Evolutionary conservation across 2,797 vertebrate species (phyloP), one percentile per base, ranked within the genome.

Genomic region (Hozukius guyotensis): DNA sequence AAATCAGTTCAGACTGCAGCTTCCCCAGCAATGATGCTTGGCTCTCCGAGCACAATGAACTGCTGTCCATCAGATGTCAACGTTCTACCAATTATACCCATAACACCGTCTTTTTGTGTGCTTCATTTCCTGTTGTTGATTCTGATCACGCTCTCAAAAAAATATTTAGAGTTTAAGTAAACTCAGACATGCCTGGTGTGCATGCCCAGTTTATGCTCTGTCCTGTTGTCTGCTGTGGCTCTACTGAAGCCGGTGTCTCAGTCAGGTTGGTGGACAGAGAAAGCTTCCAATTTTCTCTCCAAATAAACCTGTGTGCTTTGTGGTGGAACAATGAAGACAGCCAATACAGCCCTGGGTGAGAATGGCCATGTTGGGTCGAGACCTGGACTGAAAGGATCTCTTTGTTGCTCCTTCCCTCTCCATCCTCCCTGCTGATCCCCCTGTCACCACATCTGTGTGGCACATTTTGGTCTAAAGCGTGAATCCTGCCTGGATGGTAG

Each of bases 261-360:
- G 72, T 74, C 56, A 25, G 53, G 78, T 85, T 59, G 56, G 67
- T 18, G 72, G 82, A 63, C 10, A 60, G 77, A 72, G 65, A 88
- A 77, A 60, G 68, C 52, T 67, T 78, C 79, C 75, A 74, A 38
- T 84, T 85, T 86, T 85, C 75, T 84, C 32, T 89, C 74, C 83
- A 90, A 87, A 91, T 81, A 90, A 93, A 92, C 89, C 75, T 80
- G 84, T 83, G 77, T 75, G 84, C 87, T 91, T 92, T 92, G 92
- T 88, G 81, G 88, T 75, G 94, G 92, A 94, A 93, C 93, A 93
- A 89, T 91, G 85, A 87, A 87, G 83, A 89, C 88, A 93, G 92
- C 87, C 94, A 93, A 89, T 81, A 94, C 92, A 90, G 62, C 36
- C 56, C 78, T 73, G 83, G 72, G 80, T 82, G 82, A 88, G 82